Conservation (phyloP, 2,888 invertebrate species). For the Zaprionus bogoriensis region DNA sequence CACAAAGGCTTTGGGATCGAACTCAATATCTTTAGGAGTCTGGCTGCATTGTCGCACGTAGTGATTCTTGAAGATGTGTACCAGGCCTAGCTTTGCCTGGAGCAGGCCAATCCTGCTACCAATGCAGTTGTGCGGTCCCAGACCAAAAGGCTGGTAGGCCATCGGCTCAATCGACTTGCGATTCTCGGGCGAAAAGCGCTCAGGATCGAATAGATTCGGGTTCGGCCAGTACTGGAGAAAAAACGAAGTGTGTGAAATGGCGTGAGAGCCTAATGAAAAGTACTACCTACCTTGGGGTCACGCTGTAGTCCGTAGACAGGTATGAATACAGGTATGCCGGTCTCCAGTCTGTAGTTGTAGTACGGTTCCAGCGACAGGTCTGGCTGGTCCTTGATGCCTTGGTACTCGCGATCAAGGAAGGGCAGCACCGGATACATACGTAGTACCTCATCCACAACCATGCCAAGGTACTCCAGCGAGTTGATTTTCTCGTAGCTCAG, state of each 20-base stretch:
- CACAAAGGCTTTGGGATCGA: constrained; percentile 77
- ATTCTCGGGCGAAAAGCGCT: constrained; percentile 78
- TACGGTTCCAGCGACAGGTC: constrained; percentile 77
- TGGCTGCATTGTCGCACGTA: constrained; percentile 63
- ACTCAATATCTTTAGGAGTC: constrained; percentile 61
- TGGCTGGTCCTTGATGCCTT: constrained; percentile 38
- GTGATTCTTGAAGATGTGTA: constrained; percentile 80
- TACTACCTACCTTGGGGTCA: constrained; percentile 80
- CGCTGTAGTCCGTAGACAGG: constrained; percentile 80
- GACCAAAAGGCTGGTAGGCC: constrained; percentile 79
- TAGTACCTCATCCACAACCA: constrained; percentile 82
- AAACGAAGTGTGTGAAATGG: not conserved
- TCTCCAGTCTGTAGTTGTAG: constrained; percentile 71
- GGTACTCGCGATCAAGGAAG: constrained; percentile 80
- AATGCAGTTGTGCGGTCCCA: constrained; percentile 81
- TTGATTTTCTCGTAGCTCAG: constrained; percentile 82
- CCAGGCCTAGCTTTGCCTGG: constrained; percentile 78
- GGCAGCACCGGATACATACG: constrained; percentile 82
- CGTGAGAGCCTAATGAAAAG: too few relatives aligned
- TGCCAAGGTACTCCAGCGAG: constrained; percentile 82
- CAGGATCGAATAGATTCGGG: constrained; percentile 80
- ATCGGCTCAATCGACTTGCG: constrained; percentile 66
- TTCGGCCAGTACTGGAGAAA: constrained; percentile 76
- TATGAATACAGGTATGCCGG: constrained; percentile 79
- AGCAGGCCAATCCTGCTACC: constrained; percentile 81